phyloP scores from a whole-genome alignment of 35 echinoderm and acorn worm genomes.

The Ophioderma brevispina region DNA sequence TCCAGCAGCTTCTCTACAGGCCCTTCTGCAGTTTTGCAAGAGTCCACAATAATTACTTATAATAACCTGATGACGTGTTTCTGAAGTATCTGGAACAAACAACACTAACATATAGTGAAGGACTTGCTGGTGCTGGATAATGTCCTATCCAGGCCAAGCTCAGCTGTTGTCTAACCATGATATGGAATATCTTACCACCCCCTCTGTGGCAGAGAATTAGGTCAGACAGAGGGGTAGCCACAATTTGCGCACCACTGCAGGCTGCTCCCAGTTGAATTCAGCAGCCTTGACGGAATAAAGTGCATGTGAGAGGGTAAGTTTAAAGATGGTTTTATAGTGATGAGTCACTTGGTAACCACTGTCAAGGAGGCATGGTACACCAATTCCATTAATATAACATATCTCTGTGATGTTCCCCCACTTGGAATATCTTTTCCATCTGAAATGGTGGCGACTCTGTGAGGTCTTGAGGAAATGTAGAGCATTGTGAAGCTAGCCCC shows the following conservation, averaged over 20 bases:
- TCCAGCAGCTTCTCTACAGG: slow-evolving; percentile 39
- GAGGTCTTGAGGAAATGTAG: too few relatives aligned
- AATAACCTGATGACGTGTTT: slow-evolving; percentile 21
- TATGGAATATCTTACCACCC: slow-evolving; percentile 66
- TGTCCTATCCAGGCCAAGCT: background rate
- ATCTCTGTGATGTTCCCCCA: slow-evolving; percentile 11
- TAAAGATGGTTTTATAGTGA: slow-evolving; percentile 37
- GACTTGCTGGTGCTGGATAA: slow-evolving; percentile 29
- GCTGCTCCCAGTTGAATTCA: too few relatives aligned
- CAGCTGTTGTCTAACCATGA: slow-evolving; percentile 41
- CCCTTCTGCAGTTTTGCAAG: slow-evolving; percentile 33
- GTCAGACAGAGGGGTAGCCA: slow-evolving; percentile 49
- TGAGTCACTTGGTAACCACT: slow-evolving; percentile 77
- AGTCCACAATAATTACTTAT: slow-evolving; percentile 63
- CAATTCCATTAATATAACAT: slow-evolving; percentile 41
- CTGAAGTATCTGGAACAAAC: slow-evolving; percentile 53
- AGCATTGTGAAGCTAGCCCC: background rate
- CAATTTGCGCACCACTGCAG: slow-evolving; percentile 17
- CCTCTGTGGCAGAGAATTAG: slow-evolving; percentile 68
- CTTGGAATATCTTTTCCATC: slow-evolving; percentile 18
- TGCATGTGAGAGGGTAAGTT: too few relatives aligned
- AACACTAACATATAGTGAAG: slow-evolving; percentile 46
- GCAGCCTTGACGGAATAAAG: too few relatives aligned
- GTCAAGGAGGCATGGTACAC: slow-evolving; percentile 32
- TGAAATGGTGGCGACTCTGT: too few relatives aligned